phyloP scores from a whole-genome alignment of 2,113 vertebrate species.

The Alethe diademata region DNA sequence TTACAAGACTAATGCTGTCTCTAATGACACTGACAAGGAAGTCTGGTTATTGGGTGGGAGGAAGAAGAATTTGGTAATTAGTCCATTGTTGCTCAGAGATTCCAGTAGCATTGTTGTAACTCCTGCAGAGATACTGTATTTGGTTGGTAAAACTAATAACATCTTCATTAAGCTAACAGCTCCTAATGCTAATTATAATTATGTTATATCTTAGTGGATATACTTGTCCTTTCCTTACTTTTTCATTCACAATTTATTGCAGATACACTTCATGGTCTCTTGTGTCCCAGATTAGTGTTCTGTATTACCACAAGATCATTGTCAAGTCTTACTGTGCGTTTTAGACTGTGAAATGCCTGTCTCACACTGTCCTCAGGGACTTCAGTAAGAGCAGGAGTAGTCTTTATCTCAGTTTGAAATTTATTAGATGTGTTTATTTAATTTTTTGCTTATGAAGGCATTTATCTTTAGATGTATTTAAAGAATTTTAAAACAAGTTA shows the following conservation, averaged over 20 bases:
- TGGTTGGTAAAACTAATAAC: not conserved
- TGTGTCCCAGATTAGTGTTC: constrained; percentile 5
- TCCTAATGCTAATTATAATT: constrained; percentile 2
- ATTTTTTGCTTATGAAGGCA: not conserved
- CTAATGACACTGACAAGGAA: not conserved
- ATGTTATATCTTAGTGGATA: not conserved
- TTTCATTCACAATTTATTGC: constrained; percentile 2
- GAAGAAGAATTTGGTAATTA: not conserved
- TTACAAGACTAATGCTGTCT: not conserved
- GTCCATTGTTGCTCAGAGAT: not conserved
- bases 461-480: not conserved
- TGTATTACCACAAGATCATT: not conserved
- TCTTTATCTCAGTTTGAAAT: not conserved
- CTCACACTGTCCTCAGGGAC: not conserved
- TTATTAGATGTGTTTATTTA: not conserved
- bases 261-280: not conserved
- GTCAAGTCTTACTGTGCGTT: not conserved
- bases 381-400: not conserved
- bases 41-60: not conserved
- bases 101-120: not conserved
- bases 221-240: not conserved
- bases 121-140: not conserved
- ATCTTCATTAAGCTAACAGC: constrained; percentile 18
- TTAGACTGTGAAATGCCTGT: not conserved
- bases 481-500: not conserved